These are phyloP conservation scores for Biston stratarius DNA, from an alignment of 2,888 invertebrate genomes.

Conservation along the genomic window DNA sequence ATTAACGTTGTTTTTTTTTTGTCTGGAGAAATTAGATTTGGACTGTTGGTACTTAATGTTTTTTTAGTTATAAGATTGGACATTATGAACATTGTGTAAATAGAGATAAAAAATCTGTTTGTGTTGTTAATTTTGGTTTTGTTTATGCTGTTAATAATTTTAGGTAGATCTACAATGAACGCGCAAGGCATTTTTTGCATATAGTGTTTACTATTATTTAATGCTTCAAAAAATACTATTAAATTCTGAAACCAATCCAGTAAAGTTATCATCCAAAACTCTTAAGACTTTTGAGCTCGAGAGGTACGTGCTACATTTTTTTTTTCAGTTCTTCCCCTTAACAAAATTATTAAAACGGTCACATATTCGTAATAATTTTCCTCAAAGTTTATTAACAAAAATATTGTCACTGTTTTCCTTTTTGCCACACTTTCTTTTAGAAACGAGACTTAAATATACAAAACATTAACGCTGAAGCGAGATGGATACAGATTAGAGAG, in stretches of 20 bases:
- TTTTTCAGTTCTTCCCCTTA: background rate
- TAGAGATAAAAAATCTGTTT: constrained; percentile 11
- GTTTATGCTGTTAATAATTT: constrained; percentile 11
- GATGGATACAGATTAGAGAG: constrained; percentile 53
- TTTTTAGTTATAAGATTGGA: constrained; percentile 71
- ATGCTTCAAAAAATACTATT: too few relatives aligned
- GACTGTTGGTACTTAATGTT: constrained; percentile 69
- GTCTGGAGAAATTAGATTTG: constrained; percentile 77
- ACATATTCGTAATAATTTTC: constrained; percentile 42
- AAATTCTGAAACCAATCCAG: too few relatives aligned
- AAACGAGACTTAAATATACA: constrained; percentile 45
- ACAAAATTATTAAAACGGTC: constrained; percentile 37
- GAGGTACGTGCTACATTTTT: background rate
- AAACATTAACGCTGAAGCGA: constrained; percentile 47
- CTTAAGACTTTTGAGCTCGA: too few relatives aligned
- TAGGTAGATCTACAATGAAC: background rate
- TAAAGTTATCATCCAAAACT: too few relatives aligned
- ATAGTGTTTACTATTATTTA: too few relatives aligned
- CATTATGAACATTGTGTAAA: constrained; percentile 46
- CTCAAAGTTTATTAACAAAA: constrained; percentile 41
- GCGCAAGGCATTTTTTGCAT: too few relatives aligned
- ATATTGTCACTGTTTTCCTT: constrained; percentile 44
- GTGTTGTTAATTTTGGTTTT: constrained; percentile 10
- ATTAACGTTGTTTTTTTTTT: constrained; percentile 78
- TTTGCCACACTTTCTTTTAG: constrained; percentile 12